These are phyloP conservation scores for Otocyon megalotis DNA, from an alignment of 2,113 vertebrate genomes.

Conservation along the genomic window DNA sequence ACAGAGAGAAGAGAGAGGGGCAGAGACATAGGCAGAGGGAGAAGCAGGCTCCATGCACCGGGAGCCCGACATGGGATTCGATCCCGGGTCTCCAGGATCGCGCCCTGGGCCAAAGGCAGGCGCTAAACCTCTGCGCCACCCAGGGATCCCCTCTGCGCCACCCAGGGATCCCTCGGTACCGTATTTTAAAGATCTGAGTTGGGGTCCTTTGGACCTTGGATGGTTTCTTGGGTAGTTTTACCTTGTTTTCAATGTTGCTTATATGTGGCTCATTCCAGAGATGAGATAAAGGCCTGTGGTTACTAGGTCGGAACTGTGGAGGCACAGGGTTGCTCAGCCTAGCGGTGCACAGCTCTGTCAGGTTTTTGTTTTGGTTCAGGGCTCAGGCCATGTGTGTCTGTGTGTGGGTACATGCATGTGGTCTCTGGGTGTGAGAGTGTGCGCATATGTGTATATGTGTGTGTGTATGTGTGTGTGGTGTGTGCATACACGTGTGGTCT, in stretches of 20 bases:
- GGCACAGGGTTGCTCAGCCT: background rate
- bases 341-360: background rate
- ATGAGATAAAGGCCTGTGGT: background rate
- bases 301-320: background rate
- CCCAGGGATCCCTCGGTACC: too few species aligned
- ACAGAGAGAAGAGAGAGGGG: too few species aligned
- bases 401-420: fast-evolving
- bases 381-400: background rate
- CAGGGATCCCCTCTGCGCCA: too few species aligned
- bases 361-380: background rate
- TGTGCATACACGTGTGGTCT: background rate
- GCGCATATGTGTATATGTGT: background rate
- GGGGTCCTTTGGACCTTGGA: background rate
- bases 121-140: too few species aligned
- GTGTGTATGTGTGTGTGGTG: background rate
- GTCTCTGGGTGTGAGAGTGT: background rate
- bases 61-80: too few species aligned
- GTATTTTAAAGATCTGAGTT: conserved; percentile 47
- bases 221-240: background rate
- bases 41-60: too few species aligned
- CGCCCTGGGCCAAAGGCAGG: too few species aligned
- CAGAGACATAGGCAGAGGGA: too few species aligned
- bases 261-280: background rate
- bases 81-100: too few species aligned
- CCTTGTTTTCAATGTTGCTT: background rate